Base-by-base conservation (phyloP, 2,113 vertebrate species). In the Eira barbara region DNA sequence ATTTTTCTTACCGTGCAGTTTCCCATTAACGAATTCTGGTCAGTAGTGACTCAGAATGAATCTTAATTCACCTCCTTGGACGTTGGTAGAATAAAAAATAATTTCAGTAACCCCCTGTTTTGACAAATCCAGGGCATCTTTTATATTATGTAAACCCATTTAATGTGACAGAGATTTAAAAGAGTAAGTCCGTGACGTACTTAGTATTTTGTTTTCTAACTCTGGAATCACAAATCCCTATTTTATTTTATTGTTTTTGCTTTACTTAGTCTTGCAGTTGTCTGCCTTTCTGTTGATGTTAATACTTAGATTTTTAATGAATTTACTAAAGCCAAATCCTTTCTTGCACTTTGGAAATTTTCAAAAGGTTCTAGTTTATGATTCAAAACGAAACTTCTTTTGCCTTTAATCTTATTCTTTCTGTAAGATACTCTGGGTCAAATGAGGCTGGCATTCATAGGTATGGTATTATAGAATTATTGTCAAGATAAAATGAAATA, bases 191-290 rank as follows among this genome's bases (percentile, higher is more conserved):
- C 7, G 86, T 81, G 23, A 8, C 4, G 6, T 57, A 81, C 25
- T 86, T 91, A 61, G 34, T 86, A 93, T 86, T 87, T 89, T 88
- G 42, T 91, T 91, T 85, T 96, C 79, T 45, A 36, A 55, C 57
- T 89, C 63, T 80, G 88, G 36, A 92, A 67, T 84, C 29, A 79
- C 7, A 61, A 36, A 85, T 25, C 20, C 12, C 52, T 57, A 23
- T 57, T 81, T 81, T 57, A 36, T 55, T 57, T 81, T n/a, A 36
- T 57, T 79, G 47, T 52, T 49, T 39, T 57, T 27, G 2, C 2
- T 74, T 91, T 83, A 42, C 6, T 78, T 67, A 9, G 7, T 82
- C 21, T 81, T 91, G 23, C 31, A 71, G 2, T 42, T 39, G 23
- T 74, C 45, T 4, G 79, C 3, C 7, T 78, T 88, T 69, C 11